Evolutionary conservation across 2,113 vertebrate genomes (phyloP).

Genomic region (Catharus bicknelli): DNA sequence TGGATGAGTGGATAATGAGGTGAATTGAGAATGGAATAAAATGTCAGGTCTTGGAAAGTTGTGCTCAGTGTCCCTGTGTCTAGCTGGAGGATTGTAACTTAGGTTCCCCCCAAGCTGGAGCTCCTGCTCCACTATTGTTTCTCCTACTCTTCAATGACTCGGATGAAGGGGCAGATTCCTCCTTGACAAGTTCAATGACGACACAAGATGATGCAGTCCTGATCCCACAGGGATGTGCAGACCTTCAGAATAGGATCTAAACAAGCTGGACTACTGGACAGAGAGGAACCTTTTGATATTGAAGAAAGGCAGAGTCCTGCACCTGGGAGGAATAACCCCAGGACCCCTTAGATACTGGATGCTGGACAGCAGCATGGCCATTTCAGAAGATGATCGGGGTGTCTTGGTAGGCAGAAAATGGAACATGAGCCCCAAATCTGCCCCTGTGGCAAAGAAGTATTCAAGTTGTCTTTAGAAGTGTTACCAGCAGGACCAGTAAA

Average conservation of each 20-base stretch:
- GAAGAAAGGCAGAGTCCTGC: neutral
- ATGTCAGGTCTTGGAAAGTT: neutral
- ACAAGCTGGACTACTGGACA: neutral
- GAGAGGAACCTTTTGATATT: neutral
- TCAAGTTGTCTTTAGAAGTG: neutral
- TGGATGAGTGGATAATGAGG: neutral
- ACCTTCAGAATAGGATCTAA: neutral
- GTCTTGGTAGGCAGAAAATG: neutral
- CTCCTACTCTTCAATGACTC: neutral
- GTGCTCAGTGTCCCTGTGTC: neutral
- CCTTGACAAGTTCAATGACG: rapidly evolving
- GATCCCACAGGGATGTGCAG: neutral
- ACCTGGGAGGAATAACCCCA: neutral
- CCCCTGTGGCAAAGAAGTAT: neutral
- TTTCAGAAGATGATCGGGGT: neutral
- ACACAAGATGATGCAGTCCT: neutral
- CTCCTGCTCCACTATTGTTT: neutral
- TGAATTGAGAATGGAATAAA: neutral
- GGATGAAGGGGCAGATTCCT: neutral
- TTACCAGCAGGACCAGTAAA: neutral
- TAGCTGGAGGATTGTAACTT: neutral
- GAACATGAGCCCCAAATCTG: neutral
- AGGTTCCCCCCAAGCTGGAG: rapidly evolving
- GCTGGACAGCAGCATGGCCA: rapidly evolving
- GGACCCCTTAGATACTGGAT: neutral